Percentiles rank a stretch among this genome's conserved stretches.
Evolutionary conservation across 2,797 vertebrate species (phyloP).

Genomic region (Paramormyrops hopkinsi): DNA sequence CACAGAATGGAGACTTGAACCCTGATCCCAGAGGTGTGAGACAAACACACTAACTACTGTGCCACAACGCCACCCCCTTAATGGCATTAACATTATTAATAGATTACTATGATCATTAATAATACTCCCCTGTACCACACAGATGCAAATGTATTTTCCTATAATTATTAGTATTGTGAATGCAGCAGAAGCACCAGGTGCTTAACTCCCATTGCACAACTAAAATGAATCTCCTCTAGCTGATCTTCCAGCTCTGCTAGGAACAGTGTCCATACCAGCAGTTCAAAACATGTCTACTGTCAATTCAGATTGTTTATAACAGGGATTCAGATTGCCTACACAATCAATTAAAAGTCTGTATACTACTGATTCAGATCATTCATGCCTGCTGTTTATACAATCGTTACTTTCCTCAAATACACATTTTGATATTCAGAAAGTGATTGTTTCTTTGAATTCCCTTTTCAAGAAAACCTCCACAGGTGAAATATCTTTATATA

Average conservation of each 20-base stretch:
- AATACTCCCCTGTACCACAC: neutral
- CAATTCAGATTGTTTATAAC: neutral
- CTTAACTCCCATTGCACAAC: neutral
- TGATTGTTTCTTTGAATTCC: neutral
- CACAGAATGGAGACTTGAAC: neutral
- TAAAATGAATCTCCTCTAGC: neutral
- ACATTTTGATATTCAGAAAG: neutral
- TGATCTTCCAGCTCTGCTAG: neutral
- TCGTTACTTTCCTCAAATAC: neutral
- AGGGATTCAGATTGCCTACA: neutral
- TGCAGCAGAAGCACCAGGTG: neutral
- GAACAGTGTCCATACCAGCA: neutral
- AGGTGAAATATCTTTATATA: neutral
- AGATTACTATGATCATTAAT: neutral
- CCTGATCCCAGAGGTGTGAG: neutral
- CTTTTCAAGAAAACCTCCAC: neutral
- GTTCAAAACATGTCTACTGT: neutral
- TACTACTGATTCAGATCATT: neutral
- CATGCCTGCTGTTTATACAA: neutral
- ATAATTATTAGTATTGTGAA: neutral
- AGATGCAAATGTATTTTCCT: neutral
- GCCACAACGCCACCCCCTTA: neutral
- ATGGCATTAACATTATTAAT: neutral
- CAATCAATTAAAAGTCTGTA: neutral
- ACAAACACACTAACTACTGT: neutral